phyloP scores from a whole-genome alignment of 2,888 invertebrate genomes.

The Megastigmus dorsalis region DNA sequence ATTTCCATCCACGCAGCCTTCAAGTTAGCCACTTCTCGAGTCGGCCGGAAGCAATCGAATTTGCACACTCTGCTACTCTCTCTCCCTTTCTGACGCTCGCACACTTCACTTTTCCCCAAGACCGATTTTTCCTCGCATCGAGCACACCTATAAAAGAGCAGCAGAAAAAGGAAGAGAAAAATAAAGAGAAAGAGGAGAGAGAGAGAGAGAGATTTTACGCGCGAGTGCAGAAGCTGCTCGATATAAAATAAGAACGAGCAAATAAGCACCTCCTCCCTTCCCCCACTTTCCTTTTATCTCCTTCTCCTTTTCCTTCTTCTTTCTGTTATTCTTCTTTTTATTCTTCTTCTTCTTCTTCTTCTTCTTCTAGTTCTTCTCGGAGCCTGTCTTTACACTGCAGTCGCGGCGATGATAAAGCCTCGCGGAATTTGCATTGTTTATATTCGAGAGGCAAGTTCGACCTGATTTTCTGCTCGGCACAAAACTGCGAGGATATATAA shows the following conservation, averaged over 20 bases:
- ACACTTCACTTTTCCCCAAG: neutral
- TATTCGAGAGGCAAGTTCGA: conserved; percentile 28
- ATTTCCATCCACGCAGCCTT: conserved; percentile 9
- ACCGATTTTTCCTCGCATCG: neutral
- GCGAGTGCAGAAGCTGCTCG: neutral
- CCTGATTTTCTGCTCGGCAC: conserved; percentile 30
- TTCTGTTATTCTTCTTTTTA: too few species aligned
- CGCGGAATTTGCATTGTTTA: conserved; percentile 34
- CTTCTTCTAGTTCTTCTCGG: too few species aligned
- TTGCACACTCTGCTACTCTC: neutral
- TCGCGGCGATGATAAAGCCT: neutral
- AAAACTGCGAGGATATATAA: neutral
- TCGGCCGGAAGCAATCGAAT: conserved; percentile 31
- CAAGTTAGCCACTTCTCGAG: conserved; percentile 2
- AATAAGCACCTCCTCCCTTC: neutral
- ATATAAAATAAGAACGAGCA: conserved; percentile 18
- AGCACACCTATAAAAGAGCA: neutral
- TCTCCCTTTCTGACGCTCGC: neutral
- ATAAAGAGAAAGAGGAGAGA: too few species aligned
- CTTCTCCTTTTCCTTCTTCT: neutral
- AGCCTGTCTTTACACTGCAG: neutral
- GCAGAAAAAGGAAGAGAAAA: too few species aligned
- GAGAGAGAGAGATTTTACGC: neutral
- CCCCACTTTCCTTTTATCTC: neutral
- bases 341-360: conserved; percentile 1